These are phyloP conservation scores for Antigone vipio DNA, from an alignment of 2,113 vertebrate genomes.

Conservation along the genomic window DNA sequence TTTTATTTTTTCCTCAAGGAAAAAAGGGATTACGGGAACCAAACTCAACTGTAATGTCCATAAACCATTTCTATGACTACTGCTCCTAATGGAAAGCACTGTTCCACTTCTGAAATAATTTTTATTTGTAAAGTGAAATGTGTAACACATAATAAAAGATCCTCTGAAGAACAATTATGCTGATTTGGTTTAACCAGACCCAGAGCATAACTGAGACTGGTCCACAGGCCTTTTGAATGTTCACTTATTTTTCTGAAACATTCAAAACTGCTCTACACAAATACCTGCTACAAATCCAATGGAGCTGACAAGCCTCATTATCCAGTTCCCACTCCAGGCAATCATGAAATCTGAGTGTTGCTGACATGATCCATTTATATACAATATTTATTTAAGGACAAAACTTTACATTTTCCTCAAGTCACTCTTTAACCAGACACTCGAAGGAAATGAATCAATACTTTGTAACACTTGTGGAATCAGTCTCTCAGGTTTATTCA, in stretches of 20 bases:
- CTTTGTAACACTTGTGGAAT: conserved; percentile 3
- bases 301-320: conserved; percentile 52
- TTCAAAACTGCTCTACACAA: conserved; percentile 23
- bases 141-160: conserved; percentile 58
- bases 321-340: conserved; percentile 19
- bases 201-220: neutral
- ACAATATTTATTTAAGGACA: conserved; percentile 62
- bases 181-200: conserved; percentile 48
- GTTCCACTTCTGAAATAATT: conserved; percentile 37
- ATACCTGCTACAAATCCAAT: conserved; percentile 31
- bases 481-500: conserved; percentile 49
- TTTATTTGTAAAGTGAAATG: conserved; percentile 43
- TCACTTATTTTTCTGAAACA: conserved; percentile 22
- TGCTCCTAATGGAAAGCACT: conserved; percentile 10
- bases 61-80: conserved; percentile 25
- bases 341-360: conserved; percentile 57
- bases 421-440: conserved; percentile 37
- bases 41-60: conserved; percentile 16
- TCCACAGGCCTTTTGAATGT: neutral
- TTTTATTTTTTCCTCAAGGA: conserved; percentile 9
- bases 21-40: conserved; percentile 15
- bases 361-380: conserved; percentile 64
- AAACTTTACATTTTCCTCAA: conserved; percentile 50
- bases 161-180: conserved; percentile 58
- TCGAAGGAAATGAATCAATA: conserved; percentile 58